Evolutionary conservation across 2,113 vertebrate species (phyloP).

Genomic region (Brachyistius frenatus): DNA sequence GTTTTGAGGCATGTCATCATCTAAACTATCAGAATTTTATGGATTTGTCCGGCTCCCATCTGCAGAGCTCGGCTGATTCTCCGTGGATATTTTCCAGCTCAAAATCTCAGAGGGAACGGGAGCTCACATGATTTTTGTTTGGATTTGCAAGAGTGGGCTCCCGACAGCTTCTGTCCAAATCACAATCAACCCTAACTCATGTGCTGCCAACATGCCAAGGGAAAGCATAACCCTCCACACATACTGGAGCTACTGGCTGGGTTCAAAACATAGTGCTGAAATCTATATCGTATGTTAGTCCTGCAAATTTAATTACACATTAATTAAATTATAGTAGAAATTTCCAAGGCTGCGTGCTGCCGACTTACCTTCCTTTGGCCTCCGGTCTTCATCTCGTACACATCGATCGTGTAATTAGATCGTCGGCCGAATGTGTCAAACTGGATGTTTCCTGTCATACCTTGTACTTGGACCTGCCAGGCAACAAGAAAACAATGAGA

Average conservation of each 20-base stretch:
- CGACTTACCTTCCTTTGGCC: slow-evolving; percentile 92
- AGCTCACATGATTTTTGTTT: slow-evolving; percentile 29
- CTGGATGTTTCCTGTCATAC: slow-evolving; percentile 99
- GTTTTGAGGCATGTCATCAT: slow-evolving; percentile 3
- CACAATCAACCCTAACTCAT: slow-evolving; percentile 20
- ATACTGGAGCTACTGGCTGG: slow-evolving; percentile 3
- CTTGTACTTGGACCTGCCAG: slow-evolving; percentile 94
- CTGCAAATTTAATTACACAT: slow-evolving; percentile 9
- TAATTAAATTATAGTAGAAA: slow-evolving; percentile 17
- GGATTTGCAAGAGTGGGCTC: slow-evolving; percentile 38
- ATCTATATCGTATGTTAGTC: slow-evolving; percentile 19
- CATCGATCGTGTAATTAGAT: slow-evolving; percentile 96
- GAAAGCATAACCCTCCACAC: slow-evolving; percentile 7
- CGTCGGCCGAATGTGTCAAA: slow-evolving; percentile 97
- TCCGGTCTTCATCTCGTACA: slow-evolving; percentile 94
- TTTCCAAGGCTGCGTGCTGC: background rate
- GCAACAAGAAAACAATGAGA: slow-evolving; percentile 17
- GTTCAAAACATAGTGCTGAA: background rate
- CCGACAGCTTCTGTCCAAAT: slow-evolving; percentile 36
- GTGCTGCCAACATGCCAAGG: slow-evolving; percentile 23
- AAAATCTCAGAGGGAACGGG: slow-evolving; percentile 27
- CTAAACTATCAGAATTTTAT: slow-evolving; percentile 12
- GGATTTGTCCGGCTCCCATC: slow-evolving; percentile 25
- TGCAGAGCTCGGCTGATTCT: slow-evolving; percentile 30
- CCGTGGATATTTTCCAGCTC: slow-evolving; percentile 33